Evolutionary conservation across 2,888 invertebrate species (phyloP), one percentile per base, ranked within the genome.

Genomic region (Spilosoma lubricipeda): DNA sequence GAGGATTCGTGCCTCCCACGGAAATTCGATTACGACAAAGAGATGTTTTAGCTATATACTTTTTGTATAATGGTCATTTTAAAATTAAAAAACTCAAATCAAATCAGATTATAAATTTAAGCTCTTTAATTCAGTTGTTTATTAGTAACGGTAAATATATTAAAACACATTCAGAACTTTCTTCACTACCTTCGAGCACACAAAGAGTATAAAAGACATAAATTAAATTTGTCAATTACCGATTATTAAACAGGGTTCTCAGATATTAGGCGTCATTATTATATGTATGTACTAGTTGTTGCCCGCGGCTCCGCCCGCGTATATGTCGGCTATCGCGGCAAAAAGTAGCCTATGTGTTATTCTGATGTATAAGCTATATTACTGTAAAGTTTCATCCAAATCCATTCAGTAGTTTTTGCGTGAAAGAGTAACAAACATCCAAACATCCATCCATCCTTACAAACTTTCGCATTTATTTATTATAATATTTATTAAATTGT

Each of bases 1-100:
- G 77, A 76, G 77, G 84, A 82, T 78, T 79, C 68, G 75, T 77
- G 71, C 82, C 84, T 85, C 84, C 81, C 81, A 82, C 82, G 69
- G 78, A 73, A 85, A 75, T 82, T 80, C 77, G 78, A 80, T 82
- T 85, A 79, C 71, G 66, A 52, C 71, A 82, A 75, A 81, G 79
- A 82, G 81, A 85, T 77, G 73, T 75, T 77, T 79, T 80, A 73
- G 84, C 45, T 82, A 72, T 59, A 59, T n/a, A 56, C 8, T 56
- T 56, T 56, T 56, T 56, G 27, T 59, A 15, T 18, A 15, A 63
- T 8, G 8, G 15, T 63, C 63, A 30, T 63, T 63, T 30, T 18
- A 63, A 30, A 30, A 63, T 7, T 18, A 63, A 30, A 63, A 63
- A 63, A 56, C n/a, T 56, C 8, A 56, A 23, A 56, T 56, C 11